Base-by-base conservation (phyloP, 2,888 invertebrate genomes). In the Arge pagana region DNA sequence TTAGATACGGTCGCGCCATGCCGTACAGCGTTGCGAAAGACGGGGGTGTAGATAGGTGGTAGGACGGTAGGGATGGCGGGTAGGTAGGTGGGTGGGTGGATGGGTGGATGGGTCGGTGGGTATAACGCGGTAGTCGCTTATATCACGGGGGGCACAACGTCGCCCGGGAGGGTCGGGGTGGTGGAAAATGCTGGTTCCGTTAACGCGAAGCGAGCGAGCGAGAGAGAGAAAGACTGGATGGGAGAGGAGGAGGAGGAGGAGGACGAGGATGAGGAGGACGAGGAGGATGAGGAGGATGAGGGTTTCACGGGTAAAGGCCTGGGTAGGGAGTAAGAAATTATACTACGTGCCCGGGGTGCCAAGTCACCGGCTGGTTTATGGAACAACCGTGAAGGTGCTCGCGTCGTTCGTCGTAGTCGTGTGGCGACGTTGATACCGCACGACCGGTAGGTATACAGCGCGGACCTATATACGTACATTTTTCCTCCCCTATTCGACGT, bases 301-400 rank as follows among this genome's bases (percentile, higher is more conserved):
- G 52, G 49, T 33, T 39, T 52, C 55, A 54, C 53, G 56, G 50
- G 54, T 53, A 48, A 50, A 43, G 52, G 50, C 50, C 31, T 50
- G 54, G 49, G 52, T 50, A 35, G 42, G 41, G 50, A 40, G 60
- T 65, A 65, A 68, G 67, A 64, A 68, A 67, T 68, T 66, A 65
- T 60, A 58, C 61, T 68, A 68, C 67, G 68, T 68, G 67, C 59
- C 53, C 52, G 43, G 68, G 58, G 57, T 67, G 60, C 60, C 67
- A 68, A 67, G 63, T 63, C 61, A 57, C 58, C 50, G 54, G 57
- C 50, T 62, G 62, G 62, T 65, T 63, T 62, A 65, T 57, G 58
- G 60, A 61, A 56, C 57, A 62, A 57, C 55, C 56, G 56, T 54
- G 52, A 55, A 55, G 33, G 40, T 52, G 52, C 50, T n/a, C 8